phyloP scores from a whole-genome alignment of 1,140 invertebrate species.

The Drosophila biarmipes region DNA sequence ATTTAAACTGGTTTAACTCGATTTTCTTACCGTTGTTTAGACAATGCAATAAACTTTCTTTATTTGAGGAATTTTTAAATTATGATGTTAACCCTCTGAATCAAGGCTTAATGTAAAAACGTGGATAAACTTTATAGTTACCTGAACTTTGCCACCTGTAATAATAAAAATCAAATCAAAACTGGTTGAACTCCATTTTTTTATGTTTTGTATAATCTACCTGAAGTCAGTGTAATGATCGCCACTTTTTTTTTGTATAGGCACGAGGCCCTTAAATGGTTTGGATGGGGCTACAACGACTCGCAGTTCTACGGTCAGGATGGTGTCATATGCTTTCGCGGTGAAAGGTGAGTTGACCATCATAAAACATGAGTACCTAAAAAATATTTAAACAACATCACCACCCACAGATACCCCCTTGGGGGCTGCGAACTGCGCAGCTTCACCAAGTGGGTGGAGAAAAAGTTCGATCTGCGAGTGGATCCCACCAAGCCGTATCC shows the following conservation, averaged over 20 bases:
- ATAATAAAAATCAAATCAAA: no score
- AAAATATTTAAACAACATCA: constrained; percentile 85
- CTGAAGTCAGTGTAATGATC: no score
- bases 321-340: constrained; percentile 89
- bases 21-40: no score
- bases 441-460: constrained; percentile 92
- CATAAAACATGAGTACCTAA: not conserved
- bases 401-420: constrained; percentile 90
- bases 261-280: constrained; percentile 96
- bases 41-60: no score
- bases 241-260: constrained; percentile 84
- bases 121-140: no score
- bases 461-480: constrained; percentile 89
- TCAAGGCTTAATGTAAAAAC: no score
- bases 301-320: constrained; percentile 90
- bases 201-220: no score
- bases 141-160: no score
- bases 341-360: constrained; percentile 56
- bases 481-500: constrained; percentile 77
- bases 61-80: no score
- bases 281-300: constrained; percentile 99
- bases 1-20: not conserved
- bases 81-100: no score
- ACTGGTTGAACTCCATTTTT: not conserved
- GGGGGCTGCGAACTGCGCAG: constrained; percentile 91